phyloP scores from a whole-genome alignment of 1,140 invertebrate genomes.

The Drepana arcuata region DNA sequence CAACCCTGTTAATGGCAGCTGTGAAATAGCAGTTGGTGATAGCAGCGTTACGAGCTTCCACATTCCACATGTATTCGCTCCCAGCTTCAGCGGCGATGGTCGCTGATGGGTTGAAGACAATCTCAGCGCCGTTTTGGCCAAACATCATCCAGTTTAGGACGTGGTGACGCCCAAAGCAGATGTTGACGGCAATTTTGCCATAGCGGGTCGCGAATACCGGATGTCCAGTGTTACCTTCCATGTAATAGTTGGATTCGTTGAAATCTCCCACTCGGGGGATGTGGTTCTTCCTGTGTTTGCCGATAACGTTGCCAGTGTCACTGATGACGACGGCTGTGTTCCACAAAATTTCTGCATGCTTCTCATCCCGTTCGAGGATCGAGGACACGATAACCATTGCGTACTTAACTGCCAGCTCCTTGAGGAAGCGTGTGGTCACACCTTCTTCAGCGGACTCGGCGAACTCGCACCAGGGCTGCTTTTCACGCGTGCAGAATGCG shows the following conservation, averaged over 20 bases:
- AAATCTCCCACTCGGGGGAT: constrained; percentile 98
- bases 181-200: constrained; percentile 94
- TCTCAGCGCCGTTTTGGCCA: constrained; percentile 97
- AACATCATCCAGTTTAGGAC: constrained; percentile 98
- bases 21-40: constrained; percentile 97
- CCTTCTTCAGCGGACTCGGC: constrained; percentile 94
- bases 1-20: constrained; percentile 96
- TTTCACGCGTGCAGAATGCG: constrained; percentile 97
- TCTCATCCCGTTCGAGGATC: constrained; percentile 94
- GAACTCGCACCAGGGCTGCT: constrained; percentile 97
- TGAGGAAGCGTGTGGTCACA: constrained; percentile 88
- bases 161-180: constrained; percentile 98
- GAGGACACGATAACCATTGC: constrained; percentile 97
- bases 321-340: constrained; percentile 97
- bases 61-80: constrained; percentile 96
- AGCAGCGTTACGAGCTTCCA: constrained; percentile 97
- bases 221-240: constrained; percentile 96
- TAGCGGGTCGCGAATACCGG: constrained; percentile 92
- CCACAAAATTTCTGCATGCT: constrained; percentile 93
- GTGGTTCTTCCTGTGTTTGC: constrained; percentile 98
- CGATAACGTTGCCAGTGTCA: constrained; percentile 89
- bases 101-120: constrained; percentile 98
- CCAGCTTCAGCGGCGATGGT: constrained; percentile 79
- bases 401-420: constrained; percentile 86
- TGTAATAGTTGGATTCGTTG: constrained; percentile 99